These are phyloP conservation scores for Mobula hypostoma DNA, from an alignment of 2,113 vertebrate species.

Conservation along the genomic window DNA sequence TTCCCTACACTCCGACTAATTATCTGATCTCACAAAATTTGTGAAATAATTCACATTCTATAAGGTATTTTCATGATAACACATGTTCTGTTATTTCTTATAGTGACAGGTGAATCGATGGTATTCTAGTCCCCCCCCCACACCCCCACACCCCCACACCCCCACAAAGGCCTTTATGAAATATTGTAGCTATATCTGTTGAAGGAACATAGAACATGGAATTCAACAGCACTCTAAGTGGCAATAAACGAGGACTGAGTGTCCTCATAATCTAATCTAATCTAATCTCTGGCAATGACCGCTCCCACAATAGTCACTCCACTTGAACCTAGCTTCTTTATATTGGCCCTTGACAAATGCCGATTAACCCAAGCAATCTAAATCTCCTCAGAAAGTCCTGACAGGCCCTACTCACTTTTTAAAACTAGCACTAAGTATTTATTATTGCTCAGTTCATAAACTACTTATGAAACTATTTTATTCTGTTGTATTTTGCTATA, in stretches of 20 bases:
- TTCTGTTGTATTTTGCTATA: not conserved
- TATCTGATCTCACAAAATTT: not conserved
- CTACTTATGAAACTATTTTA: not conserved
- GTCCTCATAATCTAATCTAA: too few species aligned
- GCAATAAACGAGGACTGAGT: too few species aligned
- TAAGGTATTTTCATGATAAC: too few species aligned
- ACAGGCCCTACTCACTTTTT: too few species aligned
- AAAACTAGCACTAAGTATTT: not conserved
- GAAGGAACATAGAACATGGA: not conserved
- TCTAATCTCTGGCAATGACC: too few species aligned
- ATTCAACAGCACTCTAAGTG: not conserved
- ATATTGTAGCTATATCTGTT: not conserved
- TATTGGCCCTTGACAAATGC: too few species aligned
- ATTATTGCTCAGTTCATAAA: not conserved
- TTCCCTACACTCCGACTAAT: not conserved
- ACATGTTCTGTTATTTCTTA: not conserved
- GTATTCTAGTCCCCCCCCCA: not conserved
- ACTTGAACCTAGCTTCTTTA: too few species aligned
- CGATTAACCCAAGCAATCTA: too few species aligned
- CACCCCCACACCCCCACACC: too few species aligned
- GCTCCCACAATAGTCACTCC: too few species aligned
- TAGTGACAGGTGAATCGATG: not conserved
- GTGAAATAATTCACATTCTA: not conserved
- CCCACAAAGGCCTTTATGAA: too few species aligned
- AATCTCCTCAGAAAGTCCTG: too few species aligned